Percentiles rank a stretch among this genome's conserved stretches.
phyloP scores from a whole-genome alignment of 2,113 vertebrate genomes.

The Theropithecus gelada region DNA sequence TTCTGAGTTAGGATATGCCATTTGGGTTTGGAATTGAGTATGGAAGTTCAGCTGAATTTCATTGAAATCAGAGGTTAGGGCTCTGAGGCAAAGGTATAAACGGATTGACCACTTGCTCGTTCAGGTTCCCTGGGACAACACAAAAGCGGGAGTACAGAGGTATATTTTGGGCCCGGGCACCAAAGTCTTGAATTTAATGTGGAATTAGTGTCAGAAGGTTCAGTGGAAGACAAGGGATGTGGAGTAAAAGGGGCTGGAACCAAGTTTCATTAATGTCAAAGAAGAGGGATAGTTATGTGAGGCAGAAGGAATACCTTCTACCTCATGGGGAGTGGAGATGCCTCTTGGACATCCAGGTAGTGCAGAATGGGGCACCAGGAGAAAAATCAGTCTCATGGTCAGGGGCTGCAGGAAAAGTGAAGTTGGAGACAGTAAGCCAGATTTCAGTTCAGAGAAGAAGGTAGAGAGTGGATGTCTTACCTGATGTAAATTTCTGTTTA shows the following conservation, averaged over 20 bases:
- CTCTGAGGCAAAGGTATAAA: not conserved
- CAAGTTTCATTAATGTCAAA: not conserved
- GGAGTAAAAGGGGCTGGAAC: not conserved
- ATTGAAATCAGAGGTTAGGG: not conserved
- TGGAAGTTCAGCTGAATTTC: not conserved
- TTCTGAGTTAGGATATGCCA: not conserved
- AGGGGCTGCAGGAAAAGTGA: not conserved
- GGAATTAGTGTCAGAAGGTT: not conserved
- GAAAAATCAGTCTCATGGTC: not conserved
- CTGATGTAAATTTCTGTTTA: not conserved
- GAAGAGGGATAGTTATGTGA: not conserved
- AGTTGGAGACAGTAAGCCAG: not conserved
- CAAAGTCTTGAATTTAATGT: not conserved
- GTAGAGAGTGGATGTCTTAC: not conserved
- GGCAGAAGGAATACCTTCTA: not conserved
- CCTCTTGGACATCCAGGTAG: not conserved
- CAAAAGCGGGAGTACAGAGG: not conserved
- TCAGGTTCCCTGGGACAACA: not conserved
- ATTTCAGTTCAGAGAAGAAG: not conserved
- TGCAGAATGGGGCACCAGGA: not conserved
- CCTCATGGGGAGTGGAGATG: not conserved
- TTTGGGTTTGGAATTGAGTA: not conserved
- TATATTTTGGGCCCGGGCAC: not conserved
- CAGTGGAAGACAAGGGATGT: not conserved
- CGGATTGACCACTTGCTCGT: no score